These are phyloP conservation scores for Agrochola lota DNA, from an alignment of 2,888 invertebrate genomes.

Conservation along the genomic window DNA sequence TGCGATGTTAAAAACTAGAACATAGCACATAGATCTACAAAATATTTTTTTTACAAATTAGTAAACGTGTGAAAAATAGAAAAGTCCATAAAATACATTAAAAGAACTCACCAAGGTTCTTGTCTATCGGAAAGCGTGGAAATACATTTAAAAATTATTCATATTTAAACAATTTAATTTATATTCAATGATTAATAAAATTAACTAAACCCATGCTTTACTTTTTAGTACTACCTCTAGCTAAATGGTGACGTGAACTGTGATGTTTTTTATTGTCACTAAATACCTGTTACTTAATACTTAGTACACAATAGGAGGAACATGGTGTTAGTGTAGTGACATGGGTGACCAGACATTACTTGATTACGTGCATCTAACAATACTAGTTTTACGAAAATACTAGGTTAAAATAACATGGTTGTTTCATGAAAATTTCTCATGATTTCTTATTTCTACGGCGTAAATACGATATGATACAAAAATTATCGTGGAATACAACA, in stretches of 20 bases:
- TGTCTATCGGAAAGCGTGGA: constrained; percentile 88
- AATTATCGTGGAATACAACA: constrained; percentile 25
- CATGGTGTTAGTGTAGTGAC: constrained; percentile 52
- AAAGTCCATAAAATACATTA: constrained; percentile 54
- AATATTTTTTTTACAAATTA: constrained; percentile 20
- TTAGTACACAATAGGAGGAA: constrained; percentile 25
- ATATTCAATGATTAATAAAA: constrained; percentile 36
- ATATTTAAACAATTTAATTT: constrained; percentile 66
- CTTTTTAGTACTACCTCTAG: constrained; percentile 54
- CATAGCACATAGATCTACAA: neutral
- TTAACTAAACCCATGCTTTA: constrained; percentile 65
- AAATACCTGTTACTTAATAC: constrained; percentile 39
- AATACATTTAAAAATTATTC: constrained; percentile 76
- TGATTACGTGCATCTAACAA: constrained; percentile 53
- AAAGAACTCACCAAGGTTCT: constrained; percentile 88
- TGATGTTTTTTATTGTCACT: constrained; percentile 44
- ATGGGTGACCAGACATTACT: constrained; percentile 41
- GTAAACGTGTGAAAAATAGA: neutral
- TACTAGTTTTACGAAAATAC: constrained; percentile 33
- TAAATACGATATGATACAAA: constrained; percentile 30
- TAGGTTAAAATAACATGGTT: constrained; percentile 3
- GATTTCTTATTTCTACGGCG: constrained; percentile 41
- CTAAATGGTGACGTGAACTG: constrained; percentile 56
- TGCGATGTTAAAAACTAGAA: neutral
- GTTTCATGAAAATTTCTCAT: constrained; percentile 13